phyloP scores from a whole-genome alignment of 2,797 vertebrate species.

The Hoplostethus atlanticus region DNA sequence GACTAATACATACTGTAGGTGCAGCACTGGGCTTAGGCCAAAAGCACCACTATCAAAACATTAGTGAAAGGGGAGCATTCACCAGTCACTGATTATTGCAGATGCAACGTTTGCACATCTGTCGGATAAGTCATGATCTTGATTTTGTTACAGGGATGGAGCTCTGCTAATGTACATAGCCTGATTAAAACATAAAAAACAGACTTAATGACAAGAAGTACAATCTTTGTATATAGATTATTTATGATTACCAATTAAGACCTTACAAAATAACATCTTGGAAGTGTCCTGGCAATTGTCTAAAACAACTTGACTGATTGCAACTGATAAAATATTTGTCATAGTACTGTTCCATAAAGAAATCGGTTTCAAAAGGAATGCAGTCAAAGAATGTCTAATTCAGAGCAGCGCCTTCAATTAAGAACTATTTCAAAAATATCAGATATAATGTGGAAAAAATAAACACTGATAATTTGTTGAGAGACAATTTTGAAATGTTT shows the following conservation, averaged over 20 bases:
- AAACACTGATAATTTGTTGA: slow-evolving; percentile 82
- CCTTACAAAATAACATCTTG: slow-evolving; percentile 26
- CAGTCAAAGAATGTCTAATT: slow-evolving; percentile 31
- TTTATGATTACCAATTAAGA: slow-evolving; percentile 46
- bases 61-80: slow-evolving; percentile 81
- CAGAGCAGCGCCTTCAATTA: slow-evolving; percentile 62
- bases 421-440: slow-evolving; percentile 74
- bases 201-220: slow-evolving; percentile 35
- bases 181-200: slow-evolving; percentile 46
- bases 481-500: slow-evolving; percentile 84
- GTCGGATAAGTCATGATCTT: slow-evolving; percentile 62
- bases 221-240: slow-evolving; percentile 36
- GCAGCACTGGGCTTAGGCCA: slow-evolving; percentile 80
- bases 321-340: slow-evolving; percentile 10
- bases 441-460: slow-evolving; percentile 78
- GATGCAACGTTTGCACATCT: slow-evolving; percentile 67
- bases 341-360: slow-evolving; percentile 50
- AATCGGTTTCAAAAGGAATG: slow-evolving; percentile 54
- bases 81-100: slow-evolving; percentile 76
- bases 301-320: slow-evolving; percentile 8
- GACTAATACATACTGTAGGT: slow-evolving; percentile 84
- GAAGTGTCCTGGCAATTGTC: not conserved
- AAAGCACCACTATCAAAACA: slow-evolving; percentile 77
- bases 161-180: slow-evolving; percentile 41
- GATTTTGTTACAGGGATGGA: slow-evolving; percentile 55